A percentile compares a stretch with the other conserved stretches of the same genome.
These are phyloP conservation scores for Psittacula derbiana DNA, from an alignment of 2,797 vertebrate species.

Conservation along the genomic window DNA sequence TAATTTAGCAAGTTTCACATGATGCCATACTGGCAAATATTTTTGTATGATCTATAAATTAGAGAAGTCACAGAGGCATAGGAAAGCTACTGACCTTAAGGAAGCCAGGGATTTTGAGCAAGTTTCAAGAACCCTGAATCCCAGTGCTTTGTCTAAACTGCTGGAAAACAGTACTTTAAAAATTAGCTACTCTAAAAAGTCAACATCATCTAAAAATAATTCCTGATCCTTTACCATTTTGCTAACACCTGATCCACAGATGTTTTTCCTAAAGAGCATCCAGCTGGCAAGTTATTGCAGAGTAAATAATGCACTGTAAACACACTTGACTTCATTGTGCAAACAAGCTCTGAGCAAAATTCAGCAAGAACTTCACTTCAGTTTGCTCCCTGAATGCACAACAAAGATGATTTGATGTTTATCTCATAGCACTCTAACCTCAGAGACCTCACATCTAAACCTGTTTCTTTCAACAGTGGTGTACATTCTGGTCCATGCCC, in stretches of 20 bases:
- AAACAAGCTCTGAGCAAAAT: constrained; percentile 4
- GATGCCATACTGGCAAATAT: background rate
- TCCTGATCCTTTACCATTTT: background rate
- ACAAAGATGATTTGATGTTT: background rate
- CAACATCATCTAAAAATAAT: background rate
- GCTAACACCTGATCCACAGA: background rate
- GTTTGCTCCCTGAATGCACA: background rate
- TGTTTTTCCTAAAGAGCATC: background rate
- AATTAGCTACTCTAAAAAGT: background rate
- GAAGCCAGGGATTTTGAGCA: background rate
- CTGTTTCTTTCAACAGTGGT: background rate
- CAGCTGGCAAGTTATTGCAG: background rate
- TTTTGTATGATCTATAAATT: background rate
- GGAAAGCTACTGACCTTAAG: background rate
- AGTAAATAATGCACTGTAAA: background rate
- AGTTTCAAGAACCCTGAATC: background rate
- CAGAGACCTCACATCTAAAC: background rate
- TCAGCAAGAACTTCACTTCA: background rate
- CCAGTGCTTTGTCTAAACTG: background rate
- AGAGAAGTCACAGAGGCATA: background rate
- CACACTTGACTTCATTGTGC: background rate
- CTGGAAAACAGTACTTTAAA: background rate
- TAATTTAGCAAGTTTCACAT: background rate
- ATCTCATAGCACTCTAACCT: background rate
- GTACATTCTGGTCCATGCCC: background rate